Evolutionary conservation across 2,888 invertebrate genomes (phyloP), one percentile per base, ranked within the genome.

Genomic region (Dicranocentrus wangi): DNA sequence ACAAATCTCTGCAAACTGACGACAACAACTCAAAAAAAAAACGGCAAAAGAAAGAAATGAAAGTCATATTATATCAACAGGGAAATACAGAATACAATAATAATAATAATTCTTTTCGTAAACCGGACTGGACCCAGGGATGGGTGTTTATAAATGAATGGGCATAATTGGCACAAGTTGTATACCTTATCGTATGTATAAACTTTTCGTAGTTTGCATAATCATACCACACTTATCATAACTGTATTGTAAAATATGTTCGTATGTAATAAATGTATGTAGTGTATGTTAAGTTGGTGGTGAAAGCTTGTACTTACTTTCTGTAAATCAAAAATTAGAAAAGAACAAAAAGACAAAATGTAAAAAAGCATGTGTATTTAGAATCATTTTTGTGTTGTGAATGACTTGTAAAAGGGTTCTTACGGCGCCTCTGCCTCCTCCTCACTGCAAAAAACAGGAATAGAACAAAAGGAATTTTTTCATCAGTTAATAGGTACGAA

Each of bases 391-490:
- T 15, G 47, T 76, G 51, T 51, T 32, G 51, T n/a, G 63, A 39
- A 65, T 10, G 3, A 2, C 2, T 66, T 53, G 63, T 61, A 23
- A 42, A 47, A 66, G 43, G 65, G 73, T 21, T 81, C 81, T 81
- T 81, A 81, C 81, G 81, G 73, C 39, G 78, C 81, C 75, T 81
- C 81, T 73, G 82, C 82, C 72, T 82, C 82, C 78, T 79, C 79
- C 73, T 77, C 73, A 72, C 77, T 78, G 77, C 53, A 79, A 70
- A 60, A 73, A 82, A 71, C 17, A 77, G 58, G 66, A 73, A 69
- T 63, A 61, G 47, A 80, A 71, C 70, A 70, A 78, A 72, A 71
- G 71, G 71, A 71, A 78, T 78, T 77, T 77, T 55, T 47, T 77
- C 77, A 77, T 68, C 51, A 69, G 55, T 55, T 47, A 10, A 39